Evolutionary conservation across 1,140 invertebrate genomes (phyloP).

Genomic region (Colletes latitarsis): DNA sequence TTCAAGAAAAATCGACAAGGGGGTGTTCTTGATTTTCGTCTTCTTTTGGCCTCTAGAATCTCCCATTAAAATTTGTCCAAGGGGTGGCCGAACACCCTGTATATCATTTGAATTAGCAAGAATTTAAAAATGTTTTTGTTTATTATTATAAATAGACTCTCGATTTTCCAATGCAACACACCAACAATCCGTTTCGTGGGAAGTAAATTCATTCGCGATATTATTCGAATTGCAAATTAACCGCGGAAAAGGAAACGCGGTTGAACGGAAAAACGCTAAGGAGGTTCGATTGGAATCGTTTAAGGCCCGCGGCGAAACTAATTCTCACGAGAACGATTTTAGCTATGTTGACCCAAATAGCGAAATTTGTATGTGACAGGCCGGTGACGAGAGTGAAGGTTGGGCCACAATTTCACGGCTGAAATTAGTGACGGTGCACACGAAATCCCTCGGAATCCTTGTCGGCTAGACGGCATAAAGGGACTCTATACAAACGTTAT

Average conservation of each 20-base stretch:
- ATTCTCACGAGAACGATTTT: conserved; percentile 4
- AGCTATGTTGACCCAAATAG: conserved; percentile 39
- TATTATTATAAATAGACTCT: too few relatives aligned
- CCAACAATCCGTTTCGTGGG: not conserved
- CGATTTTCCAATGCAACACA: too few relatives aligned
- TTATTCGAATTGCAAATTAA: conserved; percentile 8
- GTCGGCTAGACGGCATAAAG: conserved; percentile 21
- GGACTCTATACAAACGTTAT: conserved; percentile 56
- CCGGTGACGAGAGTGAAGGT: conserved; percentile 56
- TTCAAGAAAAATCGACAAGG: too few relatives aligned
- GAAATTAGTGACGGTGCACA: conserved; percentile 46
- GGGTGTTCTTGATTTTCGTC: too few relatives aligned
- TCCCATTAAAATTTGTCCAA: too few relatives aligned
- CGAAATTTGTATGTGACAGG: conserved; percentile 56
- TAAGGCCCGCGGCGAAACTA: not conserved
- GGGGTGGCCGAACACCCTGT: too few relatives aligned
- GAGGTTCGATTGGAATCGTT: conserved; percentile 4
- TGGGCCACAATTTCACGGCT: conserved; percentile 50
- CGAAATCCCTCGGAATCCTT: conserved; percentile 48
- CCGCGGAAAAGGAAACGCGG: too few relatives aligned
- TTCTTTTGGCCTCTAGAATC: too few relatives aligned
- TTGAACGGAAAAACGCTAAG: not conserved
- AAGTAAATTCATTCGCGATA: not conserved
- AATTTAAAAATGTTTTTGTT: too few relatives aligned
- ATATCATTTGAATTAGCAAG: too few relatives aligned